These are phyloP conservation scores for Hartigia nigra DNA, from an alignment of 2,888 invertebrate genomes.

Conservation along the genomic window DNA sequence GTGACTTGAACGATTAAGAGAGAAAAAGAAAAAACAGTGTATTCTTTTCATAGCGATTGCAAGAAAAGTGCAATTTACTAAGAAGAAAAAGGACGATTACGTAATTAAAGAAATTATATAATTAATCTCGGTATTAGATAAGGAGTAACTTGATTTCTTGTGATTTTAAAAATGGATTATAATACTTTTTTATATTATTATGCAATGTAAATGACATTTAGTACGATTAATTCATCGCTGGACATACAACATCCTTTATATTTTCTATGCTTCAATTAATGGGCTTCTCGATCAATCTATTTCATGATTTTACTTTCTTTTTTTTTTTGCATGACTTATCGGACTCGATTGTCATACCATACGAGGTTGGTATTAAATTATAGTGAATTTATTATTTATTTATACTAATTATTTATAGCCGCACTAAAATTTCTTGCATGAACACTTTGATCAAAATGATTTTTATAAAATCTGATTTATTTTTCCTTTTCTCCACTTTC, in stretches of 20 bases:
- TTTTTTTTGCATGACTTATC: slow-evolving; percentile 25
- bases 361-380: slow-evolving; percentile 27
- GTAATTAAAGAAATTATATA: background rate
- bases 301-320: slow-evolving; percentile 8
- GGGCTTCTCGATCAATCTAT: background rate
- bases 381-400: background rate
- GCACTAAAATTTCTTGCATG: background rate
- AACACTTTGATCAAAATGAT: background rate
- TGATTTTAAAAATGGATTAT: background rate
- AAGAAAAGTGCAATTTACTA: background rate
- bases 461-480: background rate
- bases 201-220: background rate
- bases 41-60: background rate
- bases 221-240: background rate
- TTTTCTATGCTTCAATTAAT: background rate
- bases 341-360: slow-evolving; percentile 10
- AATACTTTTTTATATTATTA: background rate
- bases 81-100: background rate
- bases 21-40: background rate
- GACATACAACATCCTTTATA: background rate
- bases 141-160: background rate
- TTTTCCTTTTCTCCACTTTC: background rate
- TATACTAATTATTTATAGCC: background rate
- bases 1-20: background rate
- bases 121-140: background rate